These are phyloP conservation scores for Drosophila lacicola DNA, from an alignment of 2,888 invertebrate genomes.

Conservation along the genomic window DNA sequence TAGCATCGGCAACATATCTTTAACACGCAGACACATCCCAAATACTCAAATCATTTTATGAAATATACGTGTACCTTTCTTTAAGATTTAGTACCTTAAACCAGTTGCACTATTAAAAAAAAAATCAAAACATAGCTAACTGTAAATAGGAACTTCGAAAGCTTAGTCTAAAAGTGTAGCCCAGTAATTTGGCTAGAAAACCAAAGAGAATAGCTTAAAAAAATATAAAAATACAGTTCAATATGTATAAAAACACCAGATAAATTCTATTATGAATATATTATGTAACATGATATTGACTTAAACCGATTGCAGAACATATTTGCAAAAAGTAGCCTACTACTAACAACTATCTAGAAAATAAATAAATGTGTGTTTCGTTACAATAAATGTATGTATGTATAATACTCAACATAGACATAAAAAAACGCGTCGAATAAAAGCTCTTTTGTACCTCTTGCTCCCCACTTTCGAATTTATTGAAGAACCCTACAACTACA, in stretches of 20 bases:
- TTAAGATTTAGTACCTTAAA: conserved; percentile 42
- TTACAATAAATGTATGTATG: conserved; percentile 10
- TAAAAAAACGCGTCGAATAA: conserved; percentile 26
- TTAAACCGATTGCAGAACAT: conserved; percentile 7
- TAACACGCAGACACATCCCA: conserved; percentile 12
- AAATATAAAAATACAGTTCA: conserved; percentile 1
- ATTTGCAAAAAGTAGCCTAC: conserved; percentile 6
- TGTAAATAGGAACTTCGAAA: conserved; percentile 39
- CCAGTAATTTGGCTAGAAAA: conserved; percentile 29
- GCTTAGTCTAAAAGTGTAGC: conserved; percentile 8
- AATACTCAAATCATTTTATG: conserved; percentile 8
- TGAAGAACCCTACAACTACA: conserved; percentile 45
- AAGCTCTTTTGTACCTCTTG: conserved; percentile 77
- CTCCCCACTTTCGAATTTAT: conserved; percentile 78
- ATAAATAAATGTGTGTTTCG: conserved; percentile 17
- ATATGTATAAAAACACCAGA: conserved; percentile 20
- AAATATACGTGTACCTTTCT: conserved; percentile 42
- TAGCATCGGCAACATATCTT: conserved; percentile 25
- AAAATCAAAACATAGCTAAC: conserved; percentile 4
- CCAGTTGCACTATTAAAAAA: conserved; percentile 28
- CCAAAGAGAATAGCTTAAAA: conserved; percentile 33
- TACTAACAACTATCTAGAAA: conserved; percentile 19
- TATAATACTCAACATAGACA: conserved; percentile 16
- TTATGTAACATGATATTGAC: conserved; percentile 27
- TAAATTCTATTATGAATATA: conserved; percentile 2